Evolutionary conservation across 2,797 vertebrate genomes (phyloP).

Genomic region (Enteromius mattozi): DNA sequence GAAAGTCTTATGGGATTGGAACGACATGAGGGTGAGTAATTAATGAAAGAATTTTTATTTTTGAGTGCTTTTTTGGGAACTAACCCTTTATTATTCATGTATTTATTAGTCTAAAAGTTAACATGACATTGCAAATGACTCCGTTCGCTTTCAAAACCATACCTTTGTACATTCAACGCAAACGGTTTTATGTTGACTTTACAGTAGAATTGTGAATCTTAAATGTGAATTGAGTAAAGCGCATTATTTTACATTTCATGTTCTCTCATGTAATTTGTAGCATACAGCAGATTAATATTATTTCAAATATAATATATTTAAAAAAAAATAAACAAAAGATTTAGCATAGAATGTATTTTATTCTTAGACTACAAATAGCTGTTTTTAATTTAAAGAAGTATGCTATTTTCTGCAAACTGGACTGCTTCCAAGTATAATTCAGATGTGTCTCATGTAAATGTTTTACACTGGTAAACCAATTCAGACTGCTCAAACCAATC

Average conservation of each 20-base stretch:
- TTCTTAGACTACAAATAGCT: neutral
- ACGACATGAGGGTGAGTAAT: no score
- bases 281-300: conserved; percentile 8
- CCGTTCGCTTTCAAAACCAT: neutral
- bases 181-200: neutral
- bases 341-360: conserved; percentile 10
- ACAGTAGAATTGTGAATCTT: neutral
- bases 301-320: neutral
- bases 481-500: conserved; percentile 6
- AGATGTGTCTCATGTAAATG: neutral
- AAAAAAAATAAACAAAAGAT: neutral
- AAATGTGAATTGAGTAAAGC: neutral
- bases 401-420: neutral
- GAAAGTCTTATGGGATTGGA: no score
- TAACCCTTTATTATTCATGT: neutral
- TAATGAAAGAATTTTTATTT: no score
- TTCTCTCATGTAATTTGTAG: conserved; percentile 19
- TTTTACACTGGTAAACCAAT: conserved; percentile 1
- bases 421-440: neutral
- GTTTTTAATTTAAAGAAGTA: neutral
- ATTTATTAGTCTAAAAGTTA: neutral
- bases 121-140: neutral
- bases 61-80: no score
- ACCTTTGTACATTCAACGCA: neutral
- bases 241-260: neutral